Evolutionary conservation across 2,113 vertebrate genomes (phyloP).

Genomic region (Lontra canadensis): DNA sequence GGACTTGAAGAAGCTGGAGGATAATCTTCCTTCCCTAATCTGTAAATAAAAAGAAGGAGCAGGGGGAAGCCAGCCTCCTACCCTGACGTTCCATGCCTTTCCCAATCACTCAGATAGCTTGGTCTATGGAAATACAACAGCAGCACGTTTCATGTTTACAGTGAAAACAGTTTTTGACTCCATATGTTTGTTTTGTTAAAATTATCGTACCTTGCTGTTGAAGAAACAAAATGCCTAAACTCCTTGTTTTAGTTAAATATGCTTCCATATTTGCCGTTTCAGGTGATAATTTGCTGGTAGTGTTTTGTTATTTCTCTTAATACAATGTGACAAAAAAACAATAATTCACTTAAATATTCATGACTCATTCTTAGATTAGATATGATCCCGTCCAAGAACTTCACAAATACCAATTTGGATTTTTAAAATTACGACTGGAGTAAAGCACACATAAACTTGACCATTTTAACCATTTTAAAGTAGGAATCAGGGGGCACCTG

Average conservation of each 20-base stretch:
- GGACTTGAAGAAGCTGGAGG: background rate
- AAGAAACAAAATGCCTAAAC: background rate
- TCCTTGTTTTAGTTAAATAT: slow-evolving; percentile 40
- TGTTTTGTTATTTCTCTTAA: background rate
- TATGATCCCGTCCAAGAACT: background rate
- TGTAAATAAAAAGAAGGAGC: background rate
- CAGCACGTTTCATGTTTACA: background rate
- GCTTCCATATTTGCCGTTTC: slow-evolving; percentile 6
- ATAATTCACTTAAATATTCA: background rate
- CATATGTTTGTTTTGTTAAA: slow-evolving; percentile 26
- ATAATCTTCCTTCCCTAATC: background rate
- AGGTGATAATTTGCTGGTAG: background rate
- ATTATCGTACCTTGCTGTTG: slow-evolving; percentile 5
- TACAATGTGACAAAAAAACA: background rate
- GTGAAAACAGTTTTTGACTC: background rate
- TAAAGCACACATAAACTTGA: background rate
- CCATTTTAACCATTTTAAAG: background rate
- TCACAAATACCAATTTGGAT: background rate
- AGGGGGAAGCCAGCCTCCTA: background rate
- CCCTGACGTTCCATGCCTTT: background rate
- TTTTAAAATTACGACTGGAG: background rate
- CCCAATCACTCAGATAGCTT: background rate
- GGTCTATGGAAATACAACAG: background rate
- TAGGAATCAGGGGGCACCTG: background rate
- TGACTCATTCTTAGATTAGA: background rate